Evolutionary conservation across 30 jellyfish, hydroid and myxozoan species (phyloP), one percentile per base, ranked within the genome.

Genomic region (Catostylus mosaicus): DNA sequence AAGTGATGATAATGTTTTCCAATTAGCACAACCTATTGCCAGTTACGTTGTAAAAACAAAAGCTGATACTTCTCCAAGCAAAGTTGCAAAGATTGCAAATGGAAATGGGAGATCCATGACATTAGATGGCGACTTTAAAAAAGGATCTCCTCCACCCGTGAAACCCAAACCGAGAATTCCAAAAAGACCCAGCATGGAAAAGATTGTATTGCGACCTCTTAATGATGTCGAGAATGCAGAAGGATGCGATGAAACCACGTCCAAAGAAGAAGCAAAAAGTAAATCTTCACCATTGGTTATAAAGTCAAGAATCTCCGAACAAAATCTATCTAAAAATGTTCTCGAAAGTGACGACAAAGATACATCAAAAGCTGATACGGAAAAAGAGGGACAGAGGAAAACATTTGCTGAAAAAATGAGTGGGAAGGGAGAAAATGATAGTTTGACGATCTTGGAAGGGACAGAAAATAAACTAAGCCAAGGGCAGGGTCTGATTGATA

Each of bases 161-260:
- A 69, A 30, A 33, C 92, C 92, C 6, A 82, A 82, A 34, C 92
- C 91, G 34, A 67, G 51, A 1, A 46, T 62, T 2, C 75, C 84
- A 66, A 80, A 57, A 24, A 24, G 84, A 35, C 91, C 84, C 51
- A 80, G 84, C 34, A 19, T 82, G 71, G 92, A 57, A 20, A 63
- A 69, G 2, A 16, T 59, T 27, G 71, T 23, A 1, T 27, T 59
- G 71, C 71, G 29, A 52, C 22, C 67, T 22, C 29, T 59, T 27
- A 7, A 59, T 24, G 19, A 59, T 59, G 35, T 23, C 1, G 71
- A 59, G 19, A 16, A 24, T 2, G 26, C 7, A 8, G 38, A 23
- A 59, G 40, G 24, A 27, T n/a, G 9, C 9, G 19, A 2, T 59
- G 19, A 22, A 18, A 18, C 37, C 18, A 23, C 36, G 10, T 6